phyloP scores from a whole-genome alignment of 2,888 invertebrate species.

The Andrena haemorrhoa region DNA sequence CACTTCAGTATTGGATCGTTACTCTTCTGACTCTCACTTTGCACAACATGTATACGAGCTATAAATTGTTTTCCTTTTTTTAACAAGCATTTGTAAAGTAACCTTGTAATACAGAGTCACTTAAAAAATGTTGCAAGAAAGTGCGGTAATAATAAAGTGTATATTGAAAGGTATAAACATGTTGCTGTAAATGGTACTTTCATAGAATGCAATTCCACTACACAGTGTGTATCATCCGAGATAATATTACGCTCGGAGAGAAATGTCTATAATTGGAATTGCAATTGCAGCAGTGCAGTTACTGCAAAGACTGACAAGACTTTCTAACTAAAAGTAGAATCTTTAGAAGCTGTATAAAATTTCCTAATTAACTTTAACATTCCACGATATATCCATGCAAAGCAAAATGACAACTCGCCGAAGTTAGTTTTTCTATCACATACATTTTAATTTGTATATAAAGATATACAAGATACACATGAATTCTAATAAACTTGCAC shows the following conservation, averaged over 20 bases:
- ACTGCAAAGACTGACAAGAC: constrained; percentile 1
- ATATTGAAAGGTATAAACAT: constrained; percentile 8
- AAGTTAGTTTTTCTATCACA: constrained; percentile 23
- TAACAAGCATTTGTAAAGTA: constrained; percentile 47
- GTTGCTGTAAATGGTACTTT: background rate
- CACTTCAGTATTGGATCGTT: background rate
- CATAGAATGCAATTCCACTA: constrained; percentile 5
- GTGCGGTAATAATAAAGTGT: background rate
- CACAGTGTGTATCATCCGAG: background rate
- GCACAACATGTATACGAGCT: constrained; percentile 51
- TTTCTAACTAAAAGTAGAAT: constrained; percentile 17
- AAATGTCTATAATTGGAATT: constrained; percentile 4
- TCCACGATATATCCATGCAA: constrained; percentile 10
- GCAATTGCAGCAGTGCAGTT: background rate
- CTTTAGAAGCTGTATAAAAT: background rate
- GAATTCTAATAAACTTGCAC: constrained; percentile 35
- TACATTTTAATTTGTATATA: constrained; percentile 40
- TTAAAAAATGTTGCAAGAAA: constrained; percentile 19
- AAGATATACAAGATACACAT: constrained; percentile 31
- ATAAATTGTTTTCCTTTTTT: constrained; percentile 28
- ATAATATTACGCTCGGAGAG: background rate
- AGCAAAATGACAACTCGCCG: constrained; percentile 27
- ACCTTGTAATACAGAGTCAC: constrained; percentile 64
- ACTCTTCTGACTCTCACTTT: constrained; percentile 34
- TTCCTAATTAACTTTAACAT: constrained; percentile 3